Evolutionary conservation across 2,113 vertebrate genomes (phyloP).

Genomic region (Dipodomys merriami): DNA sequence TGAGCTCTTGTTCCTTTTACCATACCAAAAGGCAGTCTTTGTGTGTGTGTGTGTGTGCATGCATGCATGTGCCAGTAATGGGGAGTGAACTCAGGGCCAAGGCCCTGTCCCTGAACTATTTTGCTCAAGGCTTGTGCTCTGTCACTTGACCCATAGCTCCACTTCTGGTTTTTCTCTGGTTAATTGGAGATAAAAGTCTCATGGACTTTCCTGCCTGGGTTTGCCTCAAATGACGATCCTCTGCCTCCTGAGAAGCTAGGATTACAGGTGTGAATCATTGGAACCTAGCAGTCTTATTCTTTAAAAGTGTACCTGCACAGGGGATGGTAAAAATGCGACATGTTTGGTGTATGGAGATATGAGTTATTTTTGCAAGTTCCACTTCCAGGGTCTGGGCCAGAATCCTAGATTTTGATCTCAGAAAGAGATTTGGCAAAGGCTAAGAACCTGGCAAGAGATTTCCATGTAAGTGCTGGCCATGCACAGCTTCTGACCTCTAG

Average conservation of each 20-base stretch:
- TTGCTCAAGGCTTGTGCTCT: too few species aligned
- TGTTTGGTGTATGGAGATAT: neutral
- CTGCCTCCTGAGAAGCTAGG: too few species aligned
- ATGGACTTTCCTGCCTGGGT: too few species aligned
- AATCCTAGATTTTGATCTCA: neutral
- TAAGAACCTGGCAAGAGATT: neutral
- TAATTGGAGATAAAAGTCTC: too few species aligned
- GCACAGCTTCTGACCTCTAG: neutral
- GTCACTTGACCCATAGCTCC: too few species aligned
- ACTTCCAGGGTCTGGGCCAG: neutral
- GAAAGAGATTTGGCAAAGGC: neutral
- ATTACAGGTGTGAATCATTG: too few species aligned
- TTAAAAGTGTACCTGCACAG: neutral
- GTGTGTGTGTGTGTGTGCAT: too few species aligned
- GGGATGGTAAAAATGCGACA: neutral
- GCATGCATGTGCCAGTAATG: too few species aligned
- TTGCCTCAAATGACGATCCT: too few species aligned
- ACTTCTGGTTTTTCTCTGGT: too few species aligned
- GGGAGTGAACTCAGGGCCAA: too few species aligned
- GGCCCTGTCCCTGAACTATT: too few species aligned
- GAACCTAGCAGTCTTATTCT: neutral
- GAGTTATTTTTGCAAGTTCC: neutral
- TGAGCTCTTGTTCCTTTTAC: neutral
- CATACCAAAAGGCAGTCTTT: neutral
- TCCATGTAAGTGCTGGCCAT: neutral